Evolutionary conservation across 2,113 vertebrate species (phyloP).

Genomic region (Gobius niger): DNA sequence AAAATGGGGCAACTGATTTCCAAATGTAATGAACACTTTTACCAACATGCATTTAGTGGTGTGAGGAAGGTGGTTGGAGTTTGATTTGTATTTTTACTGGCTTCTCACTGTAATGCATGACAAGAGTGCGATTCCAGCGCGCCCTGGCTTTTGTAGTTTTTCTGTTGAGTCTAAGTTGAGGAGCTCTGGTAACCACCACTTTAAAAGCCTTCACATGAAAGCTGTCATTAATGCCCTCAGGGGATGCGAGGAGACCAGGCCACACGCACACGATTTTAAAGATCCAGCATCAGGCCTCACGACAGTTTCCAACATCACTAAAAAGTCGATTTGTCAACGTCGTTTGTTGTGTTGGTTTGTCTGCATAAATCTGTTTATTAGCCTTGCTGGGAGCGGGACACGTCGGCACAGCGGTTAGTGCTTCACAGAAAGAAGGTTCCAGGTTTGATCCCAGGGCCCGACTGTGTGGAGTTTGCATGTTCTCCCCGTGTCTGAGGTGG

Average conservation of each 20-base stretch:
- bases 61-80: slow-evolving; percentile 65
- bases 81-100: slow-evolving; percentile 66
- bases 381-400: too few species aligned
- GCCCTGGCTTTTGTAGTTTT: slow-evolving; percentile 55
- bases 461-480: too few species aligned
- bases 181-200: slow-evolving; percentile 51
- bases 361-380: not conserved
- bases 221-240: slow-evolving; percentile 65
- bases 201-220: slow-evolving; percentile 60
- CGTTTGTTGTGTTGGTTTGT: not conserved
- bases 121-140: slow-evolving; percentile 45
- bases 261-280: slow-evolving; percentile 46
- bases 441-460: too few species aligned
- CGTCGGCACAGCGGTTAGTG: too few species aligned
- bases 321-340: not conserved
- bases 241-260: slow-evolving; percentile 51
- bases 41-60: slow-evolving; percentile 74
- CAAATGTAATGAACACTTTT: slow-evolving; percentile 69
- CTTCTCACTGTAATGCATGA: slow-evolving; percentile 57
- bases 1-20: slow-evolving; percentile 54
- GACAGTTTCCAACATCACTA: not conserved
- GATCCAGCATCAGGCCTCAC: not conserved
- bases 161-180: slow-evolving; percentile 47
- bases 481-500: too few species aligned
- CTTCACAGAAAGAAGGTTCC: too few species aligned